Percentiles rank a stretch among this genome's conserved stretches.
Evolutionary conservation across 2,797 vertebrate genomes (phyloP).

Genomic region (Neosilurus mollespiculum): DNA sequence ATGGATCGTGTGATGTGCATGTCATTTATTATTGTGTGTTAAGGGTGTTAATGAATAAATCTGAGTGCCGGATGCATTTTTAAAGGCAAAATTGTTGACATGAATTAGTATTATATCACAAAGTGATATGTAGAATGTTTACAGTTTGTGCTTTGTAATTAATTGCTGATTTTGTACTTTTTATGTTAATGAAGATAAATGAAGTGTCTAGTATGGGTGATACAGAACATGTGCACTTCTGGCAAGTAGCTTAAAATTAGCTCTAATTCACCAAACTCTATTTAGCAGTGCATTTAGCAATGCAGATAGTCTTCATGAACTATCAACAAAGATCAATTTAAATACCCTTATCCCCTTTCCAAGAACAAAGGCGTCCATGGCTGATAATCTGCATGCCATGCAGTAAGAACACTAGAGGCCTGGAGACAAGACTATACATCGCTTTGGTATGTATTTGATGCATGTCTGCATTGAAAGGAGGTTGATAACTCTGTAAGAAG

Average conservation of each 20-base stretch:
- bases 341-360: slow-evolving; percentile 74
- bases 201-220: not conserved
- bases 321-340: slow-evolving; percentile 72
- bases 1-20: slow-evolving; percentile 12
- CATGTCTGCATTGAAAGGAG: slow-evolving; percentile 44
- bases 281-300: slow-evolving; percentile 5
- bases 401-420: slow-evolving; percentile 59
- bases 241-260: not conserved
- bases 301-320: slow-evolving; percentile 43
- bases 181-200: not conserved
- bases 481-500: slow-evolving; percentile 43
- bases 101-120: not conserved
- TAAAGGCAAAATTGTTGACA: not conserved
- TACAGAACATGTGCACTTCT: not conserved
- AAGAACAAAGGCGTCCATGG: slow-evolving; percentile 71
- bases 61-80: not conserved
- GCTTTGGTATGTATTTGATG: slow-evolving; percentile 55
- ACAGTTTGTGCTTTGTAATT: not conserved
- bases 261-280: not conserved
- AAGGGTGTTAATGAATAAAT: not conserved
- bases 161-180: not conserved
- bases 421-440: slow-evolving; percentile 39
- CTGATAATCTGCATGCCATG: slow-evolving; percentile 74
- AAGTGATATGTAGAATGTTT: not conserved
- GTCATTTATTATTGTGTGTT: slow-evolving; percentile 10